Percentiles rank a stretch among this genome's conserved stretches.
These are phyloP conservation scores for Neosalanx taihuensis DNA, from an alignment of 2,797 vertebrate species.

Conservation along the genomic window DNA sequence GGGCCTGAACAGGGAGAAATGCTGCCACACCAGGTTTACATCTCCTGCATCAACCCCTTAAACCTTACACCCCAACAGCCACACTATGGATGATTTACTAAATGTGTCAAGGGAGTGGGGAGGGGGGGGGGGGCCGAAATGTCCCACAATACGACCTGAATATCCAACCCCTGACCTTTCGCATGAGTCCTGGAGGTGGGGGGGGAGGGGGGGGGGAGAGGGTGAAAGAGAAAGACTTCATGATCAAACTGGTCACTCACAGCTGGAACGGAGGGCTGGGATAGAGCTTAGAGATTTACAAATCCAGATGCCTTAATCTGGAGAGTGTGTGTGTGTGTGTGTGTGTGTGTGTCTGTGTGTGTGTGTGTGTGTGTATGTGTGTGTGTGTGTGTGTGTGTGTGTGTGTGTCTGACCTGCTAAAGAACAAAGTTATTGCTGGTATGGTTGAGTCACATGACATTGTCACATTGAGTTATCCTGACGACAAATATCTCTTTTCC, in stretches of 20 bases:
- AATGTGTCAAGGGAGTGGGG: not conserved
- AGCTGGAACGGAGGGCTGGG: not conserved
- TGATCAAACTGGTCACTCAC: not conserved
- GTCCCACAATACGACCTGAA: constrained; percentile 4
- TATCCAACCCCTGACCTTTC: not conserved
- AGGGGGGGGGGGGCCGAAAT: constrained; percentile 5
- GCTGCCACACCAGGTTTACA: not conserved
- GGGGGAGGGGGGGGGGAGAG: not conserved
- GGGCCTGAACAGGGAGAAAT: not conserved
- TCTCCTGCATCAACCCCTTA: constrained; percentile 36
- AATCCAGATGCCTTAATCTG: not conserved
- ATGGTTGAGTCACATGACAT: no score
- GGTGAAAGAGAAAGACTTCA: constrained; percentile 3
- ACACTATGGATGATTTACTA: constrained; percentile 26
- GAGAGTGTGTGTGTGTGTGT: not conserved
- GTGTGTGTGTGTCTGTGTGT: not conserved
- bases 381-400: not conserved
- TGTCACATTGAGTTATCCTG: no score
- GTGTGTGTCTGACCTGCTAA: no score
- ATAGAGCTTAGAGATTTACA: not conserved
- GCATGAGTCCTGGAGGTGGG: not conserved
- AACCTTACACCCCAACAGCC: constrained; percentile 35
- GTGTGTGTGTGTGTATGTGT: no score
- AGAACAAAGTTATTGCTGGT: no score
- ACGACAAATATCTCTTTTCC: no score